These are phyloP conservation scores for Lethrus apterus DNA, from an alignment of 1,140 invertebrate genomes.

Conservation along the genomic window DNA sequence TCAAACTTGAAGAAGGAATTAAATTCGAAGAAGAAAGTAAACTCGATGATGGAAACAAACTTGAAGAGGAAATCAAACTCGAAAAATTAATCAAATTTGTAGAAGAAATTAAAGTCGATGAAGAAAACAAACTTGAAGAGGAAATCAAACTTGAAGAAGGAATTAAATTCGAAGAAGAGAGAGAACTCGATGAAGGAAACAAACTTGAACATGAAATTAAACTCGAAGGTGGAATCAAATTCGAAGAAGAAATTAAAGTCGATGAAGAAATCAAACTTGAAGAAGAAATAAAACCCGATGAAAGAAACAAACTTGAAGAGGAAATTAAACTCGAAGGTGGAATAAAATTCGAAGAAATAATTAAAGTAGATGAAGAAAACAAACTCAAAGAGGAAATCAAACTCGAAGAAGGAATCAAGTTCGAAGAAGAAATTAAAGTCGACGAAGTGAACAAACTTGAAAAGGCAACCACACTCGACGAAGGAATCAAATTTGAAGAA, in stretches of 20 bases:
- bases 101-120: too few relatives aligned
- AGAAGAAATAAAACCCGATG: conserved; percentile 11
- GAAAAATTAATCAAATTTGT: too few relatives aligned
- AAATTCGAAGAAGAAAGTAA: too few relatives aligned
- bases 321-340: not conserved
- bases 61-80: too few relatives aligned
- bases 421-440: not conserved
- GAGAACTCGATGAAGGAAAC: too few relatives aligned
- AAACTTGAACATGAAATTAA: too few relatives aligned
- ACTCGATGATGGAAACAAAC: too few relatives aligned
- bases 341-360: not conserved
- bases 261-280: conserved; percentile 10
- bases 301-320: conserved; percentile 10
- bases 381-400: conserved; percentile 3
- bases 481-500: not conserved
- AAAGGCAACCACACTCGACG: not conserved
- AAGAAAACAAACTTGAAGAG: too few relatives aligned
- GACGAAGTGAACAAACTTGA: not conserved
- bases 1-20: too few relatives aligned
- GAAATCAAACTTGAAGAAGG: too few relatives aligned
- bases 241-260: not conserved
- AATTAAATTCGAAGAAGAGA: too few relatives aligned
- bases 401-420: not conserved
- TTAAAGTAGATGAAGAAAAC: not conserved
- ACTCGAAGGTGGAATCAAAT: not conserved